These are phyloP conservation scores for Agrilus mali DNA, from an alignment of 2,888 invertebrate genomes.

Conservation along the genomic window DNA sequence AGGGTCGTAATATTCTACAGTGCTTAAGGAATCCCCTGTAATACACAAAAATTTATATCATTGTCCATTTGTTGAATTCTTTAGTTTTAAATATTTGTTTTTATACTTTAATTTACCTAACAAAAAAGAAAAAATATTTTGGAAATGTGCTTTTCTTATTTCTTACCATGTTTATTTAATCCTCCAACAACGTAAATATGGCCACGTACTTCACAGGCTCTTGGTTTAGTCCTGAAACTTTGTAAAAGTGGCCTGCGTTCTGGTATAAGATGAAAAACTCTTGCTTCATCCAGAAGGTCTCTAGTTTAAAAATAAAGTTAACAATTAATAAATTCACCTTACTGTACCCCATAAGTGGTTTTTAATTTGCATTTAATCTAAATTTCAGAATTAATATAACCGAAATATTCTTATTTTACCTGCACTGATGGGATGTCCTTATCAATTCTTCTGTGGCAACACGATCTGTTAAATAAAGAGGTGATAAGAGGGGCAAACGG, in stretches of 20 bases:
- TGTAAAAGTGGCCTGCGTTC: slow-evolving; percentile 66
- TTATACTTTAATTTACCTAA: too few species aligned
- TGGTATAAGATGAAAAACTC: slow-evolving; percentile 79
- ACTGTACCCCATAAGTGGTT: slow-evolving; percentile 5
- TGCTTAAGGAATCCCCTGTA: slow-evolving; percentile 64
- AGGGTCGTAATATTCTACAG: slow-evolving; percentile 76
- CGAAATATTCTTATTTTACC: slow-evolving; percentile 32
- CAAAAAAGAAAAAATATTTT: too few species aligned
- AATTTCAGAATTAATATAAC: not conserved
- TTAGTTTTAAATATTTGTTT: too few species aligned
- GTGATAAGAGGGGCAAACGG: slow-evolving; percentile 66
- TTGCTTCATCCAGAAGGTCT: slow-evolving; percentile 76
- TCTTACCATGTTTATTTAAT: slow-evolving; percentile 58
- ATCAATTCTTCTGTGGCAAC: slow-evolving; percentile 70
- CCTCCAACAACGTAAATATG: slow-evolving; percentile 82
- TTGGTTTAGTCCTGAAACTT: slow-evolving; percentile 61
- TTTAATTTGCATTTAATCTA: not conserved
- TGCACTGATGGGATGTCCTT: slow-evolving; percentile 63
- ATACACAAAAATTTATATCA: slow-evolving; percentile 6
- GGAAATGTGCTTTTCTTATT: not conserved
- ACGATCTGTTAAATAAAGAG: slow-evolving; percentile 68
- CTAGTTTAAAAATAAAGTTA: slow-evolving; percentile 30
- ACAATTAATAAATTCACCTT: slow-evolving; percentile 5
- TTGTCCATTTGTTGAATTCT: not conserved
- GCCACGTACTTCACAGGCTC: slow-evolving; percentile 65